Conservation (phyloP, 2,888 invertebrate species). For the Seira ritae region DNA sequence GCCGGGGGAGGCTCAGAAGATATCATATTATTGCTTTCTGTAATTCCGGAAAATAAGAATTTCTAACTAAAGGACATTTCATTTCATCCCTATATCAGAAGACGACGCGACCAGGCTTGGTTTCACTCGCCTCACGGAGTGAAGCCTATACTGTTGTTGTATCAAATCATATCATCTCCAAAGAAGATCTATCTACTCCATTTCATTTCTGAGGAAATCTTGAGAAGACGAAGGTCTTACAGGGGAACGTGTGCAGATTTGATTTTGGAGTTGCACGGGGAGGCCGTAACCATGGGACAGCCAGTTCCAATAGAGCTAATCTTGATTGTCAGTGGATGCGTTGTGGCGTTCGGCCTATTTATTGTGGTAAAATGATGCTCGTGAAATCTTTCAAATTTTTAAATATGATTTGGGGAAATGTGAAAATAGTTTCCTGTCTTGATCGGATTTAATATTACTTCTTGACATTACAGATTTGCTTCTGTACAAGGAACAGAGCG, state of each 20-base stretch:
- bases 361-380: constrained; percentile 59
- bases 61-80: too few relatives aligned
- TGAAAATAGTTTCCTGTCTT: neutral
- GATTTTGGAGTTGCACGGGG: too few relatives aligned
- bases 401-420: neutral
- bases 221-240: neutral
- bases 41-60: too few relatives aligned
- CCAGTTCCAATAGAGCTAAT: constrained; percentile 57
- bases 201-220: neutral
- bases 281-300: constrained; percentile 40
- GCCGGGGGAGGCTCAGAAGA: too few relatives aligned
- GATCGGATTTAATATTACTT: neutral
- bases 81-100: neutral
- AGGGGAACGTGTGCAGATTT: neutral
- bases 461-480: constrained; percentile 53
- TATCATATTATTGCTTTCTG: too few relatives aligned
- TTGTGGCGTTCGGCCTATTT: constrained; percentile 54
- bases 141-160: neutral
- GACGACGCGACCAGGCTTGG: neutral
- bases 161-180: too few relatives aligned
- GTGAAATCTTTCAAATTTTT: constrained; percentile 6
- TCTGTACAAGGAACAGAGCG: constrained; percentile 59
- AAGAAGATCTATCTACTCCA: too few relatives aligned
- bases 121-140: neutral
- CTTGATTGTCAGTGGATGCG: constrained; percentile 51